Evolutionary conservation across 1,140 invertebrate genomes (phyloP), one percentile per base, ranked within the genome.

Genomic region (Delia radicum): DNA sequence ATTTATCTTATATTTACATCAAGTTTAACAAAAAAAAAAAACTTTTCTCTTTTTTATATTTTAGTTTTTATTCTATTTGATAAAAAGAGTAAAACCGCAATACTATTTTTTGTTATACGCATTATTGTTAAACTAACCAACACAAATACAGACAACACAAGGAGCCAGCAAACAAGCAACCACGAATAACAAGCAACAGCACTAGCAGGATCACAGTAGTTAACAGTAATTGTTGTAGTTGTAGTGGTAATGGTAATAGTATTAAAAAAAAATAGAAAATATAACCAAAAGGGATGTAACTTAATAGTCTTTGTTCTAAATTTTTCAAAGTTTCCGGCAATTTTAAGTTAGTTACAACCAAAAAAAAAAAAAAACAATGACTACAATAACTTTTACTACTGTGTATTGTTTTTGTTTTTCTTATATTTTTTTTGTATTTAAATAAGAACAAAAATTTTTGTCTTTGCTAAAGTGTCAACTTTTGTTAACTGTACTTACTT

Each of bases 261-360:
- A 33, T 15, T 15, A 48, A 10, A 15, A 4, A n/a, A 15, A 48
- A 10, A n/a, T n/a, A n/a, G n/a, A 2, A 29, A 26, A 28, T 67
- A 33, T 69, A 69, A 69, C 65, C 65, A 33, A 69, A 69, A 69
- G 65, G 65, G 29, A 69, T 69, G 65, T 69, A 69, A 69, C 65
- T 69, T 67, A 69, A 69, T 69, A 69, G 65, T 69, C 65, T 69
- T 69, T 69, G 65, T 69, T 69, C 21, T 21, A 69, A 69, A 69
- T 33, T 69, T 33, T 69, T 18, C 29, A 69, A 69, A 69, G 65
- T 69, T 69, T 69, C 29, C 65, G 65, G 65, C 65, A 69, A 69
- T 69, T 69, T 33, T 33, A 69, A 69, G 65, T 69, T 69, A 69
- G 65, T 69, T 69, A 69, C 15, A 67, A n/a, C 2, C 3, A 69